Percentiles rank a stretch among this genome's conserved stretches.
Conservation (phyloP, 2,797 vertebrate species). For the Cephalopachus bancanus region DNA sequence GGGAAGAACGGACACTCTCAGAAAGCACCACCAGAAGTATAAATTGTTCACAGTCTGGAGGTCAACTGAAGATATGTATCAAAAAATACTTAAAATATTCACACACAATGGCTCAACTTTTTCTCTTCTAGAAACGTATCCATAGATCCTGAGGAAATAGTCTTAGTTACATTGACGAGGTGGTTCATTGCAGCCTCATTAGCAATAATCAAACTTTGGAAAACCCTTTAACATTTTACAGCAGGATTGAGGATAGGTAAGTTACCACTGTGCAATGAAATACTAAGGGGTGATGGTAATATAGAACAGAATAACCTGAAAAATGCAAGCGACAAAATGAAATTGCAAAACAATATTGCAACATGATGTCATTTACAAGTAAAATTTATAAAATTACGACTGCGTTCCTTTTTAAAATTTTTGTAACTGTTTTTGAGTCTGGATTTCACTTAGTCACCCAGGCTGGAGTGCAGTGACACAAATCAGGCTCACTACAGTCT, state of each 20-base stretch:
- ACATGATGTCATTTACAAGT: neutral
- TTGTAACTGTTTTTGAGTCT: too few relatives aligned
- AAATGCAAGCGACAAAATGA: fast-evolving
- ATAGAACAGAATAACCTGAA: fast-evolving
- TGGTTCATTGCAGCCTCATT: neutral
- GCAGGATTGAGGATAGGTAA: fast-evolving
- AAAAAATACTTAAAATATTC: neutral
- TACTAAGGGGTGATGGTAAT: fast-evolving
- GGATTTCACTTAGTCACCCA: too few relatives aligned
- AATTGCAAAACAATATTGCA: neutral
- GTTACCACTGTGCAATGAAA: fast-evolving
- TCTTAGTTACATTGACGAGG: neutral
- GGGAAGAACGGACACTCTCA: neutral
- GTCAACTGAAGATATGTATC: neutral
- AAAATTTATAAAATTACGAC: neutral
- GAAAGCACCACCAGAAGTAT: neutral
- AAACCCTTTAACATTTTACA: too few relatives aligned
- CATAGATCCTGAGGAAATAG: neutral
- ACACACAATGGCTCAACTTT: fast-evolving
- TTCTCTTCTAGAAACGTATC: neutral
- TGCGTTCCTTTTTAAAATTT: too few relatives aligned
- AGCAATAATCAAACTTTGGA: too few relatives aligned
- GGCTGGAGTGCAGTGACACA: too few relatives aligned
- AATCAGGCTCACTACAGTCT: too few relatives aligned
- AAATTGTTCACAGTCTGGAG: neutral